Evolutionary conservation across 2,113 vertebrate species (phyloP), one percentile per base, ranked within the genome.

Genomic region (Sarotherodon lohbergeri): DNA sequence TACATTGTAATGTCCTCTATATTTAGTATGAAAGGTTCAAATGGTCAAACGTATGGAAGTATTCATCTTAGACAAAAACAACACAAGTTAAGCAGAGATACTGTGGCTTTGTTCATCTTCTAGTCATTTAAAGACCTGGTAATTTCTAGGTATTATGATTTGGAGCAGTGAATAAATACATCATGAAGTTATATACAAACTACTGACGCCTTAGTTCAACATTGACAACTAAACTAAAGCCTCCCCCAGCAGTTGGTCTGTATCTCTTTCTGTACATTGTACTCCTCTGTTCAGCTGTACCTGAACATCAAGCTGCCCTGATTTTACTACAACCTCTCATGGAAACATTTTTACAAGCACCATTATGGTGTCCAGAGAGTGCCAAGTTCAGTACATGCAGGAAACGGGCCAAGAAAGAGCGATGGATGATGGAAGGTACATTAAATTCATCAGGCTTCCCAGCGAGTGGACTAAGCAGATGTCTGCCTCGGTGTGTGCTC

Each of bases 261-360:
- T 54, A 43, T 86, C 48, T 87, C 29, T 52, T 66, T 63, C 57
- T 32, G 54, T 68, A 59, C 41, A 3, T 80, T 82, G 73, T 86
- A 27, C n/a, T 88, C 83, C 32, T 16, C 11, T 43, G 81, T 48
- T 76, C 16, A 43, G 68, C 52, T n/a, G 9, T 80, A 83, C 57
- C 46, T 79, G 5, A 54, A 86, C 84, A 80, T 86, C 83, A 43
- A 57, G 22, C 82, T 46, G 73, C 7, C 63, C 43, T 43, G 16
- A 90, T 93, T 88, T 88, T 32, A 80, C 63, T 22, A 76, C 16
- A 11, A 79, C 63, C 56, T 86, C 88, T 63, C 80, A 29, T 39
- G 85, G 83, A 85, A 91, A 88, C 82, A 54, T 88, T 93, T 78
- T 91, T 81, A 85, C 81, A 88, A 79, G 89, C 83, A 88, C 80